Percentiles rank a stretch among this genome's conserved stretches.
Evolutionary conservation across 2,888 invertebrate species (phyloP).

Genomic region (Chydorus sphaericus): DNA sequence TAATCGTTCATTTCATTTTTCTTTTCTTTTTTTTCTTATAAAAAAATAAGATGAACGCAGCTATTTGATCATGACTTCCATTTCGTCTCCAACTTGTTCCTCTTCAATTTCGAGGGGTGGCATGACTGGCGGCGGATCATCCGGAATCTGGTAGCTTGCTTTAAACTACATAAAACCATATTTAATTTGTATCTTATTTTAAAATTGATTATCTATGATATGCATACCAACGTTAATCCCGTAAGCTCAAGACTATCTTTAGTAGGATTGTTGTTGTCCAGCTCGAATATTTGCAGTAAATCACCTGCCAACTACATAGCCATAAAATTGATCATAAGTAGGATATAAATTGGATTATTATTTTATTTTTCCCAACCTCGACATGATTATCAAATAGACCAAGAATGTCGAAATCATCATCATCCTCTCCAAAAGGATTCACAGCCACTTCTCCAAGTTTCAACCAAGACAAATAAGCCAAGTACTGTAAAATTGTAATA

Average conservation of each 20-base stretch:
- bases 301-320: neutral
- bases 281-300: slow-evolving; percentile 1
- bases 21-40: no score
- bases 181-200: no score
- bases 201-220: no score
- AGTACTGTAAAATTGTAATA: slow-evolving; percentile 5
- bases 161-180: no score
- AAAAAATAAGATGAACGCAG: no score
- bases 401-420: slow-evolving; percentile 5
- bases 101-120: no score
- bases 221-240: neutral
- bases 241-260: slow-evolving; percentile 6
- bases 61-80: no score
- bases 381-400: neutral
- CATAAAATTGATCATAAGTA: neutral
- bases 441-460: slow-evolving; percentile 1
- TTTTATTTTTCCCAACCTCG: neutral
- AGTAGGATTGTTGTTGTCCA: slow-evolving; percentile 1
- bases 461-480: slow-evolving; percentile 6
- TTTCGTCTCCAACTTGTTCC: no score
- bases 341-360: neutral
- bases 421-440: slow-evolving; percentile 9
- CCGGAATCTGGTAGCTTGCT: no score
- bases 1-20: no score
- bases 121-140: no score